Evolutionary conservation across 2,797 vertebrate species (phyloP), one percentile per base, ranked within the genome.

Genomic region (Enteromius mattozi): DNA sequence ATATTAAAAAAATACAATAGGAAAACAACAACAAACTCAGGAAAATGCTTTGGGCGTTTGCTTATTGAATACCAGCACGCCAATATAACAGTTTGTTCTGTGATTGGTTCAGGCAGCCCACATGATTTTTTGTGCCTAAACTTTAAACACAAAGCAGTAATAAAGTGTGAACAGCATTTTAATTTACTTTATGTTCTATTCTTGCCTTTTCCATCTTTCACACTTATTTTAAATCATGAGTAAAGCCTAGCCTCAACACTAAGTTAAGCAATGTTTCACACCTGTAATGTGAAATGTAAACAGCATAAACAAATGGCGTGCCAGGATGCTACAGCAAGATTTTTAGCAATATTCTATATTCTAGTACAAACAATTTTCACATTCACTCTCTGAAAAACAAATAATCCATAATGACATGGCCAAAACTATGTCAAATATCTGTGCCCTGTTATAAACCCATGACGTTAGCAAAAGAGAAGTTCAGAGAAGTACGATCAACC

Each of bases 1-100:
- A 83, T 75, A 80, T 74, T 40, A 61, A 45, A 83, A 78, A 86
- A 68, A 77, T 56, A 61, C 81, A 80, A 83, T 80, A 59, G 76
- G 10, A 76, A 83, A 86, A 78, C n/a, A 69, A 76, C 81, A 86
- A 83, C 27, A 83, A 75, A 83, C 81, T 80, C 81, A 83, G 77
- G 77, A 80, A 86, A 80, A 71, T 47, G 42, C 37, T 76, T 70
- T 80, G 85, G 78, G 81, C 49, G 59, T 80, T 3, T 56, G 6
- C 68, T 54, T 40, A 33, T 42, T 65, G n/a, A 37, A 79, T 42
- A 30, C 71, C 37, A 75, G 78, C 69, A 80, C n/a, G 42, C 24
- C 30, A 74, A 47, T 35, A 63, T 66, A 0, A 24, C n/a, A 40
- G 24, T 80, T 51, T 69, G 24, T 33, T 59, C 69, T 78, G 56